These are phyloP conservation scores for Hyposmocoma kahamanoa DNA, from an alignment of 1,140 invertebrate genomes.

Conservation along the genomic window DNA sequence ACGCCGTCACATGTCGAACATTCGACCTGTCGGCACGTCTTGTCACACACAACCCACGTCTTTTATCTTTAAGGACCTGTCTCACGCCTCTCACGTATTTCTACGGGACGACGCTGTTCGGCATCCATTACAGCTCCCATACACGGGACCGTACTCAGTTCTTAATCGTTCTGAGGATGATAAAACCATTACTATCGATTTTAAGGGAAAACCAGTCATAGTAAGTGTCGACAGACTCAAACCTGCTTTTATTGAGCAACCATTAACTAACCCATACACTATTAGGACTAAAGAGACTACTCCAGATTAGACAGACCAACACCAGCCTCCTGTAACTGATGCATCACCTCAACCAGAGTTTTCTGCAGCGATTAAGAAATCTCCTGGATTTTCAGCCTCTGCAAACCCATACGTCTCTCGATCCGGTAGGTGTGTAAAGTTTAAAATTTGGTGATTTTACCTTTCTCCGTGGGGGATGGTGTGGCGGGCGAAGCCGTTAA, in stretches of 20 bases:
- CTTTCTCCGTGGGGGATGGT: background rate
- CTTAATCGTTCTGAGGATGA: background rate
- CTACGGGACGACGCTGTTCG: background rate
- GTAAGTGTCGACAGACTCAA: conserved; percentile 2
- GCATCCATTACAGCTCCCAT: conserved; percentile 1
- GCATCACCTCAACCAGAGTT: background rate
- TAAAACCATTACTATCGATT: background rate
- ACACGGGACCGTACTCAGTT: background rate
- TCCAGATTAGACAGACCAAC: background rate
- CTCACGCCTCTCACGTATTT: background rate
- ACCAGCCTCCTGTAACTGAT: background rate
- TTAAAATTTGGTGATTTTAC: background rate
- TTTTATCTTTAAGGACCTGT: background rate
- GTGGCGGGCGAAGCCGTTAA: no score
- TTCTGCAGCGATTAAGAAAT: background rate
- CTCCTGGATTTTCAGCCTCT: background rate
- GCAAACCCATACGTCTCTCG: background rate
- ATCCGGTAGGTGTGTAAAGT: background rate
- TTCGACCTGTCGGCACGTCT: background rate
- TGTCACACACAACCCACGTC: background rate
- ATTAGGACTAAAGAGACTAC: background rate
- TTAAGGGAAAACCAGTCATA: background rate
- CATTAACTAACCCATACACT: background rate
- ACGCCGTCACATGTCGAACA: background rate
- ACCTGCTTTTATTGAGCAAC: background rate